Evolutionary conservation across 2,888 invertebrate genomes (phyloP).

Genomic region (Notocelia uddmanniana): DNA sequence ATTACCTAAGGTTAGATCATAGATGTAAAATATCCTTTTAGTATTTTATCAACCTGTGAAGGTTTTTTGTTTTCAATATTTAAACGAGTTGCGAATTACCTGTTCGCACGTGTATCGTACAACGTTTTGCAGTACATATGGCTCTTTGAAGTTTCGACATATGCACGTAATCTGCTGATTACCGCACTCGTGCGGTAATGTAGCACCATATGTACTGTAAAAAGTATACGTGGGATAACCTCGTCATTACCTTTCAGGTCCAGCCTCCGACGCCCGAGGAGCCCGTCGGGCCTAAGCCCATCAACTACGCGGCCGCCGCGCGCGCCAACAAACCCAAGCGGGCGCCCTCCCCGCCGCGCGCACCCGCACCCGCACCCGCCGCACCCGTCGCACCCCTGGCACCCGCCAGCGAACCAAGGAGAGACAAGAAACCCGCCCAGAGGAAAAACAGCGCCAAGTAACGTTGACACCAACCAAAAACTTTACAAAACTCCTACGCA

Average conservation of each 20-base stretch:
- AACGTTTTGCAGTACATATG: too few relatives aligned
- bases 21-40: background rate
- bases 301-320: slow-evolving; percentile 82
- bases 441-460: slow-evolving; percentile 77
- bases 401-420: slow-evolving; percentile 47
- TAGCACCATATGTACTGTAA: too few relatives aligned
- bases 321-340: slow-evolving; percentile 77
- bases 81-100: too few relatives aligned
- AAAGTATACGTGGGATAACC: too few relatives aligned
- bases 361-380: slow-evolving; percentile 31
- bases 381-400: slow-evolving; percentile 46
- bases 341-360: slow-evolving; percentile 55
- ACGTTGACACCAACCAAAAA: slow-evolving; percentile 36
- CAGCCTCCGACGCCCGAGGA: slow-evolving; percentile 57
- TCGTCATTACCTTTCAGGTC: slow-evolving; percentile 51
- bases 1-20: slow-evolving; percentile 47
- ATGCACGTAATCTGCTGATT: too few relatives aligned
- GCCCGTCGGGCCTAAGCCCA: slow-evolving; percentile 65
- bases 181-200: too few relatives aligned
- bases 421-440: slow-evolving; percentile 51
- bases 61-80: too few relatives aligned
- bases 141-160: too few relatives aligned
- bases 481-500: too few relatives aligned
- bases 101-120: too few relatives aligned
- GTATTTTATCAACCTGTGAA: too few relatives aligned